Conservation (phyloP, 2,888 invertebrate species). For the Abscondita cerata region DNA sequence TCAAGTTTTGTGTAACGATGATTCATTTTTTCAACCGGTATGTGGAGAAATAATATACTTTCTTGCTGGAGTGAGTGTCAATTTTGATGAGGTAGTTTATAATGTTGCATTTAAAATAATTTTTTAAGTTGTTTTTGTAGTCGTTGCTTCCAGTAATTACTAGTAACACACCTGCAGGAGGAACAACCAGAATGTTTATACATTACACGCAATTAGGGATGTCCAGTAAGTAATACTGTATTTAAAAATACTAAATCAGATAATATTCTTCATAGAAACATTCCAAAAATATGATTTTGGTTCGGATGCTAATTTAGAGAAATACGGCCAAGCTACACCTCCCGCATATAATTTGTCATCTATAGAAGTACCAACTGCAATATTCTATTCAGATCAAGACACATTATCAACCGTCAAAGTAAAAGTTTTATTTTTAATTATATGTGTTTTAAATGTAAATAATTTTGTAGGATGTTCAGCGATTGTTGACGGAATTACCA, state of each 20-base stretch:
- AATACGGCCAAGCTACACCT: conserved; percentile 30
- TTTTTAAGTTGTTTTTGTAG: conserved; percentile 6
- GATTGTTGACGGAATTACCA: conserved; percentile 34
- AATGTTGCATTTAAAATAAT: neutral
- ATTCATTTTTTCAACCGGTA: neutral
- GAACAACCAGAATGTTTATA: conserved; percentile 60
- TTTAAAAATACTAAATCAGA: neutral
- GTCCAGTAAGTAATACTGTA: conserved; percentile 48
- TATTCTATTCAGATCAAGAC: conserved; percentile 64
- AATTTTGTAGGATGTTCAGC: neutral
- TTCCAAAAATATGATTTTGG: conserved; percentile 40
- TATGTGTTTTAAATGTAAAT: neutral
- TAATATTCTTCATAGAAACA: neutral
- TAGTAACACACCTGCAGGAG: conserved; percentile 45
- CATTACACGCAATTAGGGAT: conserved; percentile 62
- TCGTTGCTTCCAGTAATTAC: conserved; percentile 21
- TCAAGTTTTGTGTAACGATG: neutral
- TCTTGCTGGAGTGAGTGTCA: neutral
- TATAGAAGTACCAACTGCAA: conserved; percentile 60
- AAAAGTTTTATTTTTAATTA: neutral
- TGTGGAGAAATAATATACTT: neutral
- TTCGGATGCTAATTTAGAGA: conserved; percentile 31
- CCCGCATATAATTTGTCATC: conserved; percentile 59
- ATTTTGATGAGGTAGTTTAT: neutral
- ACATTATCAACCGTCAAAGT: conserved; percentile 59